Conservation (phyloP, 2,797 vertebrate genomes). For the Bovichtus diacanthus region DNA sequence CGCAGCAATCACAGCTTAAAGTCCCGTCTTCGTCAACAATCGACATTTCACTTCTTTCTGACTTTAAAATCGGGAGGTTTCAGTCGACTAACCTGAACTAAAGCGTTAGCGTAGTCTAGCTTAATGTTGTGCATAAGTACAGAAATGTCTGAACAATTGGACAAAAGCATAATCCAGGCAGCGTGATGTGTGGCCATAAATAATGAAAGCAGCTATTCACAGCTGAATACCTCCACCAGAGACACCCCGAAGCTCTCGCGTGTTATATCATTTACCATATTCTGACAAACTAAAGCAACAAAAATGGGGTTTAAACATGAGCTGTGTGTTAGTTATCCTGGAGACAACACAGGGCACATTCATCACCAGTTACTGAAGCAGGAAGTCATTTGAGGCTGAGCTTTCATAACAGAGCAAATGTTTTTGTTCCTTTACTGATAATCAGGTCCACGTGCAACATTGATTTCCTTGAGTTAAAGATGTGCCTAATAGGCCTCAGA, state of each 20-base stretch:
- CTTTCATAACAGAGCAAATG: background rate
- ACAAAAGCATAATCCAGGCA: background rate
- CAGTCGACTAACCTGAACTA: background rate
- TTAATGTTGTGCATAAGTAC: background rate
- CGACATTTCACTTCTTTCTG: background rate
- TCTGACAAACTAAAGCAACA: slow-evolving; percentile 14
- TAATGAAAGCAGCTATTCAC: background rate
- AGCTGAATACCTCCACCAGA: background rate
- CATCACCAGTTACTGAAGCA: slow-evolving; percentile 39
- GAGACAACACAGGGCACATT: slow-evolving; percentile 34
- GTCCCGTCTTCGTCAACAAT: background rate
- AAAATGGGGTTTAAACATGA: background rate
- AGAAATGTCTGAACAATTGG: background rate
- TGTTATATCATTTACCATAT: background rate
- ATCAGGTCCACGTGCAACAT: background rate
- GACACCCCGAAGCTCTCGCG: background rate
- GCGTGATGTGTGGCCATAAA: background rate
- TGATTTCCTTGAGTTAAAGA: slow-evolving; percentile 39
- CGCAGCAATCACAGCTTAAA: no score
- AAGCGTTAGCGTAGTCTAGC: background rate
- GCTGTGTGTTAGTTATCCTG: slow-evolving; percentile 16
- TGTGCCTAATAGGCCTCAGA: slow-evolving; percentile 68
- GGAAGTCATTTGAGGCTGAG: slow-evolving; percentile 20
- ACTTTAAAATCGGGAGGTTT: background rate
- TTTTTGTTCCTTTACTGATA: background rate